Conservation (phyloP, 2,113 vertebrate species). For the Hiodon tergisus region DNA sequence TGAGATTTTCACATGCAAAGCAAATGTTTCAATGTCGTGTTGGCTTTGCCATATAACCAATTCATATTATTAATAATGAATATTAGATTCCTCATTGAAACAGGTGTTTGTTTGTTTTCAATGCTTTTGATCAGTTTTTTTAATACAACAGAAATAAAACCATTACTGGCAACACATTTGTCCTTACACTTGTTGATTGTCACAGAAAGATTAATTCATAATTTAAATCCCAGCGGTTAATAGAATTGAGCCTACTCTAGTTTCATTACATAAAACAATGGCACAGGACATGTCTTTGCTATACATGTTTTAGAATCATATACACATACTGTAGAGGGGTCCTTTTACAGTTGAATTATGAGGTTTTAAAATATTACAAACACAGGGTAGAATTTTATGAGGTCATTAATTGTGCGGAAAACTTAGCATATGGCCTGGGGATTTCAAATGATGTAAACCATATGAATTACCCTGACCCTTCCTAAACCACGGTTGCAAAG, state of each 20-base stretch:
- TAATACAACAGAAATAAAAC: background rate
- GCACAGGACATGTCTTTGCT: background rate
- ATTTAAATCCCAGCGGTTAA: conserved; percentile 2
- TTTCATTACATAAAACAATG: conserved; percentile 6
- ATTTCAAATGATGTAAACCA: conserved; percentile 54
- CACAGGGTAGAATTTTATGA: conserved; percentile 43
- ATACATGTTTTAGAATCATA: background rate
- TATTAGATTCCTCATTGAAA: background rate
- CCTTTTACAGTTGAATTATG: conserved; percentile 45
- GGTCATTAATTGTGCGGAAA: conserved; percentile 48
- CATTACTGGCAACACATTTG: background rate
- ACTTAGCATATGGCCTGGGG: conserved; percentile 39
- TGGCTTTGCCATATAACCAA: too few relatives aligned
- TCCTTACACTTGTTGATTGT: conserved; percentile 1
- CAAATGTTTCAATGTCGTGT: too few relatives aligned
- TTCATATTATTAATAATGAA: background rate
- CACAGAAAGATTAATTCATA: background rate
- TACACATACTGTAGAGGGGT: too few relatives aligned
- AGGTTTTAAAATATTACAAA: conserved; percentile 40
- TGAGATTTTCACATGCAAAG: too few relatives aligned
- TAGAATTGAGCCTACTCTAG: background rate
- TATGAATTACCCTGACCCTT: conserved; percentile 34
- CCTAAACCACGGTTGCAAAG: conserved; percentile 1
- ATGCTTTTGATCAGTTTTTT: background rate
- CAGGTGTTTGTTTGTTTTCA: background rate